Evolutionary conservation across 2,113 vertebrate genomes (phyloP).

Genomic region (Larimichthys crocea): DNA sequence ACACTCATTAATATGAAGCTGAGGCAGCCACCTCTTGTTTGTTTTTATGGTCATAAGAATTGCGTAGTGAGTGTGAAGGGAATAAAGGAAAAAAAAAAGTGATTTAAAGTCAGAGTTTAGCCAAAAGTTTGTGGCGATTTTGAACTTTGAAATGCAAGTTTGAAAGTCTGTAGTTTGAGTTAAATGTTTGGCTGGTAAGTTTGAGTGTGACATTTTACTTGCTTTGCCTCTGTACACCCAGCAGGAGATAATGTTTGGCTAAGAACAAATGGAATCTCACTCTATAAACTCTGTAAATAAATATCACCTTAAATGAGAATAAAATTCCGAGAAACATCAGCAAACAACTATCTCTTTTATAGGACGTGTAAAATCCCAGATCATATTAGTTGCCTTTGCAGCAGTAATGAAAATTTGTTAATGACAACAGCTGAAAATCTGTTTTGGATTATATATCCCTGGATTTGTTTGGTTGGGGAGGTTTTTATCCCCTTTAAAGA

Average conservation of each 20-base stretch:
- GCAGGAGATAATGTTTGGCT: neutral
- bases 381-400: constrained; percentile 22
- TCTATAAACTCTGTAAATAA: too few species aligned
- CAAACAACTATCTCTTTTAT: constrained; percentile 1
- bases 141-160: too few species aligned
- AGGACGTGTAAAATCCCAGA: constrained; percentile 24
- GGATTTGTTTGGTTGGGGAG: constrained; percentile 73
- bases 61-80: neutral
- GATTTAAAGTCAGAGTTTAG: too few species aligned
- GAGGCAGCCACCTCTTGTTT: neutral
- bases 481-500: constrained; percentile 73
- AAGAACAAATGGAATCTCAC: neutral
- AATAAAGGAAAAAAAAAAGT: neutral
- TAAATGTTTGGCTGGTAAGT: too few species aligned
- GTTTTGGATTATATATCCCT: constrained; percentile 69
- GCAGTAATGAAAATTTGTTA: constrained; percentile 61
- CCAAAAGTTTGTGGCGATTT: too few species aligned
- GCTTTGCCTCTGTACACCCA: too few species aligned
- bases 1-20: neutral
- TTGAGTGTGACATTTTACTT: too few species aligned
- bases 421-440: constrained; percentile 65
- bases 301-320: neutral
- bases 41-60: neutral
- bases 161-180: too few species aligned
- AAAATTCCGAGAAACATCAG: neutral